Evolutionary conservation across 2,797 vertebrate species (phyloP), one percentile per base, ranked within the genome.

Genomic region (Babyrousa celebensis): DNA sequence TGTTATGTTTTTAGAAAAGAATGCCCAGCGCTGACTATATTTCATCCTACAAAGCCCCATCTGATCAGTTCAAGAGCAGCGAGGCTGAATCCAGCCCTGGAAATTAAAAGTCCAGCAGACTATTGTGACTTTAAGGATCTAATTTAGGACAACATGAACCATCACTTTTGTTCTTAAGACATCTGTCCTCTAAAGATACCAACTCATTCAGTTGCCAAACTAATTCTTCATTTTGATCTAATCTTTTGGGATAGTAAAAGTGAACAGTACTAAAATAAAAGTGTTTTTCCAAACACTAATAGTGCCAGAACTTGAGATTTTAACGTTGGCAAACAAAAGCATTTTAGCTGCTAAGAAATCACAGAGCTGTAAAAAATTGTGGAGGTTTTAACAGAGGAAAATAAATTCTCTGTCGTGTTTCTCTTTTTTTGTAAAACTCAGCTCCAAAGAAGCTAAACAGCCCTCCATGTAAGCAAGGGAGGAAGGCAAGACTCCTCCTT

Each of bases 211-310:
- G n/a, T 8, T 43, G 93, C 86, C 95, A 91, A 86, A 40, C 36
- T 91, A 74, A 97, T 90, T 63, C 65, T 89, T 96, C 96, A 93
- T 93, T 94, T 93, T 91, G 48, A 97, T 0, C 1, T 29, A 90
- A 95, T 90, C 86, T 95, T 86, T 96, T 58, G 70, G 79, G 71
- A 92, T 75, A 79, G 96, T 95, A 79, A 78, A 98, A 96, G 71
- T 71, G 52, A 96, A 12, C 43, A 63, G 68, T 4, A 54, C 72
- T 92, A 68, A 96, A 96, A 96, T 82, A 21, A 90, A 97, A 97
- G 48, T 63, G 40, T 82, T 95, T 97, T 97, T 96, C 93, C 93
- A 86, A 89, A 97, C 84, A 65, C 54, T 65, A 85, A 77, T 67
- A 94, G 5, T 88, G 14, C 94, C 62, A 40, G 71, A 96, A 93